Percentiles rank a stretch among this genome's conserved stretches.
phyloP scores from a whole-genome alignment of 2,113 vertebrate genomes.

The Heteronetta atricapilla region DNA sequence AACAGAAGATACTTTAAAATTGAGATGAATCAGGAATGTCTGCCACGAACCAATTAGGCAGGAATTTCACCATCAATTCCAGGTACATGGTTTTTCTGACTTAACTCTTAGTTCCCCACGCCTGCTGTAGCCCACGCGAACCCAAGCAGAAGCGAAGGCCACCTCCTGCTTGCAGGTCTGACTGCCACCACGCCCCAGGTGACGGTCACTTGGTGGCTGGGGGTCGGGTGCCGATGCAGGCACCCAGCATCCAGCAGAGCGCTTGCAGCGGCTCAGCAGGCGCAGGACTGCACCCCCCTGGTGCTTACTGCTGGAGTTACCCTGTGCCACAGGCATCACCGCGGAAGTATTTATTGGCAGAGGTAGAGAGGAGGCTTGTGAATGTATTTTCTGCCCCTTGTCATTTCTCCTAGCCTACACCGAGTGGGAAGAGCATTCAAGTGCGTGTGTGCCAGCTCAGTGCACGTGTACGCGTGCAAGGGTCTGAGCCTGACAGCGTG shows the following conservation, averaged over 20 bases:
- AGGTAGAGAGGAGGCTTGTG: neutral
- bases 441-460: neutral
- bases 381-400: neutral
- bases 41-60: neutral
- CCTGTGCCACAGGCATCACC: neutral
- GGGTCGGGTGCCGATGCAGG: neutral
- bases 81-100: neutral
- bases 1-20: neutral
- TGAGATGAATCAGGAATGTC: neutral
- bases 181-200: neutral
- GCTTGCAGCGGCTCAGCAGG: neutral
- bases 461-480: fast-evolving
- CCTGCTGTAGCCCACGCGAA: neutral
- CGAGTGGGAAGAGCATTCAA: neutral
- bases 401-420: neutral
- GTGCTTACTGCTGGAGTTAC: neutral
- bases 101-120: neutral
- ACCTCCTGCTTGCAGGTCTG: neutral
- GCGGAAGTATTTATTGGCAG: neutral
- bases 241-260: too few relatives aligned
- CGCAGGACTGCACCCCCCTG: neutral
- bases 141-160: neutral
- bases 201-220: neutral
- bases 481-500: neutral
- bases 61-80: neutral